Conservation (phyloP, 2,888 invertebrate species). For the Drosophila demipolita region DNA sequence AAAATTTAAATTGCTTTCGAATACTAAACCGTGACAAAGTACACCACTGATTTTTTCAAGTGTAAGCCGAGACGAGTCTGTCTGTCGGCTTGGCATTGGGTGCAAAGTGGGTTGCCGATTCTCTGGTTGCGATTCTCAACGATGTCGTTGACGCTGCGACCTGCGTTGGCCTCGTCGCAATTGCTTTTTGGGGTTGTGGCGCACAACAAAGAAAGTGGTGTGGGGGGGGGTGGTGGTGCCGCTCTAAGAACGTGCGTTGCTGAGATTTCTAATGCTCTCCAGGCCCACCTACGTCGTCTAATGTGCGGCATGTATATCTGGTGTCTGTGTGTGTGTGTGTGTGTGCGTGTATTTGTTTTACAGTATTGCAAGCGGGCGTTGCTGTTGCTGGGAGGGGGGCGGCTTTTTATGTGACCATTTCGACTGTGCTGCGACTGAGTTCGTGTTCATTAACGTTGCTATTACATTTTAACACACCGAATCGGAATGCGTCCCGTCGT, state of each 20-base stretch:
- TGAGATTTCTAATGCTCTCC: constrained; percentile 71
- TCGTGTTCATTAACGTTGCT: constrained; percentile 79
- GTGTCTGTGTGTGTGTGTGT: constrained; percentile 10
- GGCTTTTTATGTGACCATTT: constrained; percentile 78
- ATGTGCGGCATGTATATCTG: constrained; percentile 67
- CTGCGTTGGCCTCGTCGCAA: constrained; percentile 64
- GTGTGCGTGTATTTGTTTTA: constrained; percentile 66
- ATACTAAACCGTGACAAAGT: not conserved
- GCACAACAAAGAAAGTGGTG: constrained; percentile 26
- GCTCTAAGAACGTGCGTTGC: constrained; percentile 65
- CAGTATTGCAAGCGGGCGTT: constrained; percentile 33
- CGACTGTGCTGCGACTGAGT: constrained; percentile 70
- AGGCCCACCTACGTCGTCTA: constrained; percentile 42
- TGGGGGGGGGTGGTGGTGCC: constrained; percentile 19
- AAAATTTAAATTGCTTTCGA: not conserved
- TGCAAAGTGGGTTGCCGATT: constrained; percentile 21
- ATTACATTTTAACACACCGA: constrained; percentile 79
- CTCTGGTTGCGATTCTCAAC: constrained; percentile 30
- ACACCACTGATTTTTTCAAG: not conserved
- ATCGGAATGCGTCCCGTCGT: constrained; percentile 76
- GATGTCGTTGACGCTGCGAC: constrained; percentile 39
- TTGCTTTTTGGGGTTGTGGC: constrained; percentile 52
- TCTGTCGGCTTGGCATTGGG: constrained; percentile 23
- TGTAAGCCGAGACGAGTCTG: constrained; percentile 6
- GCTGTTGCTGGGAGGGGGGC: constrained; percentile 1